phyloP scores from a whole-genome alignment of 2,797 vertebrate genomes.

The Cetoscarus ocellatus region DNA sequence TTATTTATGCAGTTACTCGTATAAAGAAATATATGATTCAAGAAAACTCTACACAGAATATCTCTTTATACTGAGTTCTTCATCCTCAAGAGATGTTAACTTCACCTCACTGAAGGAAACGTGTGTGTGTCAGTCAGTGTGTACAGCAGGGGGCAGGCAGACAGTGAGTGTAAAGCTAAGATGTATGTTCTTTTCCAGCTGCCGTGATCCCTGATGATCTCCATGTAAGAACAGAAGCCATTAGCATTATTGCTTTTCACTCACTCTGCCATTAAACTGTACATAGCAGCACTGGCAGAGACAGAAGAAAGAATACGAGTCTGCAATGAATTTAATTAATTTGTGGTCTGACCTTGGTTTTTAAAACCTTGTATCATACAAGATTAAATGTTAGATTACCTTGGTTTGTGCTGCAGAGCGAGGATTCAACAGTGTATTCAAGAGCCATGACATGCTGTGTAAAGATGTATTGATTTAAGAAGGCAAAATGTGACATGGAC shows the following conservation, averaged over 20 bases:
- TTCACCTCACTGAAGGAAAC: background rate
- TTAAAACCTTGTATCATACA: slow-evolving; percentile 14
- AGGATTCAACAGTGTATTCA: background rate
- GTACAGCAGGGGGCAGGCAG: slow-evolving; percentile 42
- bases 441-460: background rate
- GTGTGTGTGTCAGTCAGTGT: slow-evolving; percentile 16
- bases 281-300: background rate
- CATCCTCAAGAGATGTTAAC: background rate
- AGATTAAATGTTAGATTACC: background rate
- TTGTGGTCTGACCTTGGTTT: background rate
- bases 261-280: background rate
- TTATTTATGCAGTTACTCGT: too few species aligned
- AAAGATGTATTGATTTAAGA: background rate
- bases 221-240: background rate
- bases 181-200: slow-evolving; percentile 8
- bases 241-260: background rate
- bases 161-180: background rate
- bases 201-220: slow-evolving; percentile 3
- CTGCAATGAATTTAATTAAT: background rate
- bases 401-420: background rate
- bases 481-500: background rate
- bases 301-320: background rate
- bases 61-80: background rate
- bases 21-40: too few species aligned
- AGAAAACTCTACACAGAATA: too few species aligned